Evolutionary conservation across 2,113 vertebrate genomes (phyloP).

Genomic region (Callionymus lyra): DNA sequence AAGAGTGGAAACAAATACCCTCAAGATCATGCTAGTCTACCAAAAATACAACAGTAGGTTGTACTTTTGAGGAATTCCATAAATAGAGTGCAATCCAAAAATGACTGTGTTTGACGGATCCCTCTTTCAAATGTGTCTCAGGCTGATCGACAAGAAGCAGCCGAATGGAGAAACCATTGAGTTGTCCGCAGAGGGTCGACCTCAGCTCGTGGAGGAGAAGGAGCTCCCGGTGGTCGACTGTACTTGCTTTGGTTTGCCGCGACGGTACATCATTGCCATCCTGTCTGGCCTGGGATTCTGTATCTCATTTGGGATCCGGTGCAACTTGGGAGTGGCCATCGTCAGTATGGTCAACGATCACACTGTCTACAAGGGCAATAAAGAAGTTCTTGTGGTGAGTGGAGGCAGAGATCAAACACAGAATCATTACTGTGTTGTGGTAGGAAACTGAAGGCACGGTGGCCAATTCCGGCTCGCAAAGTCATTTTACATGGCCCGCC

Average conservation of each 20-base stretch:
- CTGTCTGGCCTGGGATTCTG: conserved; percentile 88
- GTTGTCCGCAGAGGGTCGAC: conserved; percentile 77
- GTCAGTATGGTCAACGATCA: conserved; percentile 95
- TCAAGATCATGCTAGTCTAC: not conserved
- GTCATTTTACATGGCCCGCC: too few species aligned
- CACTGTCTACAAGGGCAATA: conserved; percentile 76
- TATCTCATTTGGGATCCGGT: conserved; percentile 90
- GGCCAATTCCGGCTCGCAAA: too few species aligned
- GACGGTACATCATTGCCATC: conserved; percentile 88
- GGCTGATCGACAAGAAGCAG: conserved; percentile 80
- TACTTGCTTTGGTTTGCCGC: conserved; percentile 82
- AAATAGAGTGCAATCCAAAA: too few species aligned
- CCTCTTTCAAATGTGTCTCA: too few species aligned
- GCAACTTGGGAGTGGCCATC: conserved; percentile 89
- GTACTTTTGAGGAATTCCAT: not conserved
- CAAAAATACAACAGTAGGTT: not conserved
- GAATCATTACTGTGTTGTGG: too few species aligned
- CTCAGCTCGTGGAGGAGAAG: conserved; percentile 78
- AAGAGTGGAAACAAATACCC: not conserved
- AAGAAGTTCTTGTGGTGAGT: conserved; percentile 77
- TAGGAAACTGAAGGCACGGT: too few species aligned
- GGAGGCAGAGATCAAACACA: not conserved
- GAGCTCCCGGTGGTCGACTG: conserved; percentile 81
- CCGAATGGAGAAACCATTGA: conserved; percentile 82
- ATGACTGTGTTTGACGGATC: too few species aligned